These are phyloP conservation scores for Aeoliscus strigatus DNA, from an alignment of 2,797 vertebrate genomes.

Conservation along the genomic window DNA sequence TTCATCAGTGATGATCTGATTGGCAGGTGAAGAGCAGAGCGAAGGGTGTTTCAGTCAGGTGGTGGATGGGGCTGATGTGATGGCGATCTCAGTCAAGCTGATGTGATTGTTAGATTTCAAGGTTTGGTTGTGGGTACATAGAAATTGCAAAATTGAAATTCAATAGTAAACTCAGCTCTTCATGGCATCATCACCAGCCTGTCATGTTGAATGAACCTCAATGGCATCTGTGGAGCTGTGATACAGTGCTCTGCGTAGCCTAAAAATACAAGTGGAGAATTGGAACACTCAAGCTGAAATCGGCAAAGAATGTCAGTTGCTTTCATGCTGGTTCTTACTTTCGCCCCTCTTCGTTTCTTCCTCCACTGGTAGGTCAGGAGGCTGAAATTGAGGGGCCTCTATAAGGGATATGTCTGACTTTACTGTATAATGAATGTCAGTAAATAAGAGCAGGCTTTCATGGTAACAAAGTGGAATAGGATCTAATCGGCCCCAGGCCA, in stretches of 20 bases:
- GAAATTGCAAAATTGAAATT: too few species aligned
- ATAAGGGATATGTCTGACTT: slow-evolving; percentile 48
- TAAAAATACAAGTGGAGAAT: slow-evolving; percentile 66
- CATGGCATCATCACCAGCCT: slow-evolving; percentile 56
- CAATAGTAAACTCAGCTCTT: too few species aligned
- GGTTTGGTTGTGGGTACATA: too few species aligned
- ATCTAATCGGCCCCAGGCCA: slow-evolving; percentile 69
- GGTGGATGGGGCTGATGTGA: too few species aligned
- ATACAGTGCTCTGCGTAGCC: slow-evolving; percentile 48
- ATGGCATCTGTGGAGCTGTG: slow-evolving; percentile 67
- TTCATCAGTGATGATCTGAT: too few species aligned
- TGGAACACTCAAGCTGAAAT: slow-evolving; percentile 69
- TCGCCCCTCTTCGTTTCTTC: slow-evolving; percentile 26
- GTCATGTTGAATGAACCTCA: slow-evolving; percentile 70
- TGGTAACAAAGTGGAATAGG: slow-evolving; percentile 70
- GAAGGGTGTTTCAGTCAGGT: too few species aligned
- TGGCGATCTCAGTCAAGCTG: too few species aligned
- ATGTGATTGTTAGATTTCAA: too few species aligned
- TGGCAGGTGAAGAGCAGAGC: too few species aligned
- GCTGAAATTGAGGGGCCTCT: slow-evolving; percentile 51
- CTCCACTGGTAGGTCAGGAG: slow-evolving; percentile 47
- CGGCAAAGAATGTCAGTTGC: slow-evolving; percentile 75
- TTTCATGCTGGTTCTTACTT: slow-evolving; percentile 34
- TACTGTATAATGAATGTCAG: slow-evolving; percentile 69
- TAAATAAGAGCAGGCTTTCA: slow-evolving; percentile 67